These are phyloP conservation scores for Pygoscelis antarcticus DNA, from an alignment of 2,113 vertebrate genomes.

Conservation along the genomic window DNA sequence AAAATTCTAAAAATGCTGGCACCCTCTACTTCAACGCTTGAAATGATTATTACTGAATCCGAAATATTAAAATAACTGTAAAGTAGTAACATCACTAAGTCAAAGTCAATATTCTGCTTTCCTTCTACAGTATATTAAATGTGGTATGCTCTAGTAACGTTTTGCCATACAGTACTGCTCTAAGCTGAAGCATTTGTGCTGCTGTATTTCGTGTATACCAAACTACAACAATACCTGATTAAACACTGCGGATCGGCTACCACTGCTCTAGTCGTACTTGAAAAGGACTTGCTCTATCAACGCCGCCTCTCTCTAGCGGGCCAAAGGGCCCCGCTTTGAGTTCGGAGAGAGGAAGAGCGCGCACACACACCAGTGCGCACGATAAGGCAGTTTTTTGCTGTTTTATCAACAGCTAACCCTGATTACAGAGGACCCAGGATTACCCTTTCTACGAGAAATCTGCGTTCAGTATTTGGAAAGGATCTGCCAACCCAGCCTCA, in stretches of 20 bases:
- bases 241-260: background rate
- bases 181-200: slow-evolving; percentile 52
- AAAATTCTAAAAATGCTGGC: slow-evolving; percentile 27
- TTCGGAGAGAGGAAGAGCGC: background rate
- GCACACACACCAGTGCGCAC: background rate
- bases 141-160: slow-evolving; percentile 44
- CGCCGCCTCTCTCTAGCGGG: background rate
- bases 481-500: slow-evolving; percentile 46
- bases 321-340: background rate
- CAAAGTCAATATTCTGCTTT: slow-evolving; percentile 26
- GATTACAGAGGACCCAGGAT: slow-evolving; percentile 53
- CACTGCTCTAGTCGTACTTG: background rate
- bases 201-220: slow-evolving; percentile 17
- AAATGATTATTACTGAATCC: slow-evolving; percentile 27
- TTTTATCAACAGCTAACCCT: slow-evolving; percentile 47
- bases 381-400: slow-evolving; percentile 43
- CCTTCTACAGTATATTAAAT: slow-evolving; percentile 23
- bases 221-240: background rate
- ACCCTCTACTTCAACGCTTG: background rate
- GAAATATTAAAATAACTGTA: slow-evolving; percentile 23
- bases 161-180: slow-evolving; percentile 26
- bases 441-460: slow-evolving; percentile 43
- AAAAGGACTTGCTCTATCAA: background rate
- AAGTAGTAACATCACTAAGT: slow-evolving; percentile 39
- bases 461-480: background rate